Evolutionary conservation across 1,140 invertebrate species (phyloP).

Genomic region (Steinernema khuongi): DNA sequence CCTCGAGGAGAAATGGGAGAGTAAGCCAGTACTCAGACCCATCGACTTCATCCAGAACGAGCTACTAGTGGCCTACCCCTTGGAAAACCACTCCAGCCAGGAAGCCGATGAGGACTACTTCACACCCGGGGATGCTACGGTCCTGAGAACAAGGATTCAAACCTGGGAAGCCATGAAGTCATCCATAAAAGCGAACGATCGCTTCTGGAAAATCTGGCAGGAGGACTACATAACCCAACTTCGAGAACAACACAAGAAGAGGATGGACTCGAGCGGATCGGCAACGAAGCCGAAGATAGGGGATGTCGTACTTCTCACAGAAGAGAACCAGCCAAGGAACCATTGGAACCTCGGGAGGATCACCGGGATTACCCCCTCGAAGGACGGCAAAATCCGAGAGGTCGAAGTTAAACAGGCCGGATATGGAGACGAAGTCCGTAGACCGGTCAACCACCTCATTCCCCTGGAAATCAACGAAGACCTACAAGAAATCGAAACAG

Average conservation of each 20-base stretch:
- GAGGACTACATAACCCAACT: neutral
- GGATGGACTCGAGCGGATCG: neutral
- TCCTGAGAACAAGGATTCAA: neutral
- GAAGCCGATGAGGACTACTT: neutral
- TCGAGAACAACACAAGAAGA: neutral
- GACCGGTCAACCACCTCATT: neutral
- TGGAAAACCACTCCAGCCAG: neutral
- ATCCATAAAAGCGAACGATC: neutral
- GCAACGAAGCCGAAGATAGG: neutral
- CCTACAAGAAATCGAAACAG: no score
- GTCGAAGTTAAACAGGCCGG: neutral
- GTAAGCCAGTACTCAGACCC: neutral
- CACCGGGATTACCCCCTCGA: neutral
- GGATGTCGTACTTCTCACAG: neutral
- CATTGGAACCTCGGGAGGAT: neutral
- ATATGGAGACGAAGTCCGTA: neutral
- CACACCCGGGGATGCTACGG: neutral
- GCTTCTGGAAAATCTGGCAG: neutral
- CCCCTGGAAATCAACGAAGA: neutral
- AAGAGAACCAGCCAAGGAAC: neutral
- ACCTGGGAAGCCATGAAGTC: neutral
- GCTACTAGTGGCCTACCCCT: neutral
- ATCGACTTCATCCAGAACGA: slow-evolving; percentile 1
- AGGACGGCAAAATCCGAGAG: neutral
- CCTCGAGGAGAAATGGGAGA: neutral